These are phyloP conservation scores for Australoheros facetus DNA, from an alignment of 2,797 vertebrate genomes.

Conservation along the genomic window DNA sequence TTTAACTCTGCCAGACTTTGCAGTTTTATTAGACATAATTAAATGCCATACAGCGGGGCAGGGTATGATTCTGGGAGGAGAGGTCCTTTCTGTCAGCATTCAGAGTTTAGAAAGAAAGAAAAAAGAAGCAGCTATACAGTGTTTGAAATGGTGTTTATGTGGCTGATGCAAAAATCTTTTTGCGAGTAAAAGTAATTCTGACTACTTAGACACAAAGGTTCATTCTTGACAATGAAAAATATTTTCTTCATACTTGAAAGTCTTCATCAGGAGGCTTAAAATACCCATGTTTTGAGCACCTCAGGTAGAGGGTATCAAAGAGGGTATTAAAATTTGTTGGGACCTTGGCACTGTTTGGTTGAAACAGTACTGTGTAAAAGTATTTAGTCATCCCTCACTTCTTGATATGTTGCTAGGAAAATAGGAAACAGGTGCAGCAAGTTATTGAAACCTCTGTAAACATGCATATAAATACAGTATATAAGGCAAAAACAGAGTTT, in stretches of 20 bases:
- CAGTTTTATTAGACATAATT: conserved; percentile 16
- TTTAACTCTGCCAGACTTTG: background rate
- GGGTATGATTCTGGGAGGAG: background rate
- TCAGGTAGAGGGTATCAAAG: no score
- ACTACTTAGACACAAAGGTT: background rate
- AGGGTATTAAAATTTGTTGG: background rate
- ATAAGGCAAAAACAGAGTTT: background rate
- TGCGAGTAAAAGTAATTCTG: background rate
- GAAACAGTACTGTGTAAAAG: no score
- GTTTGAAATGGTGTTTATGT: background rate
- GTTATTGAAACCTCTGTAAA: no score
- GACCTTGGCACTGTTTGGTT: no score
- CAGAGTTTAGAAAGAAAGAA: background rate
- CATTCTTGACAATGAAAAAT: background rate
- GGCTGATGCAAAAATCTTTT: background rate
- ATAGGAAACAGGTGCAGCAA: no score
- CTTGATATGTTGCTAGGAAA: no score
- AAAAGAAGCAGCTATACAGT: background rate
- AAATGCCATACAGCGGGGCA: background rate
- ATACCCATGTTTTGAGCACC: background rate
- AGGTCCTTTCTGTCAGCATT: background rate
- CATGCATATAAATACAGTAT: background rate
- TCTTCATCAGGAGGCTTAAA: background rate
- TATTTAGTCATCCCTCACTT: no score
- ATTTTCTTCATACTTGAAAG: background rate